These are phyloP conservation scores for Platalea minor DNA, from an alignment of 2,797 vertebrate genomes.

Conservation along the genomic window DNA sequence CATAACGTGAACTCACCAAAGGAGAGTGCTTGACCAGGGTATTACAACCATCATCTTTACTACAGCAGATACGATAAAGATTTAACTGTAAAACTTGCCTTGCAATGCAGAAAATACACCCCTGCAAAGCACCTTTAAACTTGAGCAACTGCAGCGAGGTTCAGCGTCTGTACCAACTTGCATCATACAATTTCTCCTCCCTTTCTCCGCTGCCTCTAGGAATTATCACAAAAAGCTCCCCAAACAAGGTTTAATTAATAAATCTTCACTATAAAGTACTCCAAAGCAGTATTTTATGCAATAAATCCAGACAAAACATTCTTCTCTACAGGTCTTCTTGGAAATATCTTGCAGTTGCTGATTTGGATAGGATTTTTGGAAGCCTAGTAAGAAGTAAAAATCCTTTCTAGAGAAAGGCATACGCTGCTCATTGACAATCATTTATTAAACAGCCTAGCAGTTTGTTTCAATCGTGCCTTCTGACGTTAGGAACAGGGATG, in stretches of 20 bases:
- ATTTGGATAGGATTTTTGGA: neutral
- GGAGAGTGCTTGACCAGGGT: neutral
- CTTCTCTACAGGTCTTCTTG: neutral
- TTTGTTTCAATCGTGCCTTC: neutral
- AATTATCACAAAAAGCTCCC: neutral
- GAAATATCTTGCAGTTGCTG: neutral
- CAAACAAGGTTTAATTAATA: neutral
- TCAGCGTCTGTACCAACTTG: neutral
- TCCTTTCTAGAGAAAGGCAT: neutral
- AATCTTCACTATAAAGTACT: neutral
- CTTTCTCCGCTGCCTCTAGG: neutral
- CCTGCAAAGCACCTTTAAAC: neutral
- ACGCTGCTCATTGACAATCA: accelerated
- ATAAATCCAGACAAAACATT: neutral
- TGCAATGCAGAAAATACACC: neutral
- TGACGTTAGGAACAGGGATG: neutral
- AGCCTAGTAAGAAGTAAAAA: neutral
- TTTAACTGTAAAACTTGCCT: neutral
- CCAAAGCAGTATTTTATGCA: neutral
- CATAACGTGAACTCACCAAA: neutral
- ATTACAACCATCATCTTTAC: neutral
- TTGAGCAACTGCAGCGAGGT: neutral
- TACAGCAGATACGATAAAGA: neutral
- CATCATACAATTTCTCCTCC: neutral
- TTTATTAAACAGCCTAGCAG: neutral